Base-by-base conservation (phyloP, 2,797 vertebrate genomes). In the Melanotaenia nigrans region DNA sequence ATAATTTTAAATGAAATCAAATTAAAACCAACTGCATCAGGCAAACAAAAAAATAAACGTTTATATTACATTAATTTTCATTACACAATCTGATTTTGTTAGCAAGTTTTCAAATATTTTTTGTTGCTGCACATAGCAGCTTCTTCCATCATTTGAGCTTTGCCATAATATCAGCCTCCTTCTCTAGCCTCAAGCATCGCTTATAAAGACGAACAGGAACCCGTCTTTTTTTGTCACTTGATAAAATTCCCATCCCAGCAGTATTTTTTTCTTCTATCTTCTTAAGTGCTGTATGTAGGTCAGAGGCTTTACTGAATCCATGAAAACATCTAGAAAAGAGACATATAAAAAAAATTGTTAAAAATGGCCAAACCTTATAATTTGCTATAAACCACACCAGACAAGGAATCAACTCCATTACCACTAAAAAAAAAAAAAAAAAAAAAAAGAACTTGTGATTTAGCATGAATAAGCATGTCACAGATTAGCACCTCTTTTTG, bases 221-320 rank as follows among this genome's bases (percentile, higher is more conserved):
- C 69, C 81, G 80, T 91, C 87, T 87, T 83, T 84, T 92, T 75
- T 68, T 79, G 53, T 51, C 49, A 25, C 56, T 86, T 77, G 69
- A 75, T 80, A 80, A 71, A 68, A 85, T 80, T 81, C 45, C 77
- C 63, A 79, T 77, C 53, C 73, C 65, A 64, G 66, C 71, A 51
- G 66, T 67, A 65, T 71, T 69, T 85, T 82, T 89, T 71, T 62
- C 73, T 55, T 90, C 80, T 33, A 74, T 87, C 81, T 89, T 89
- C 82, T 83, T 89, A 70, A 93, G 85, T 63, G 82, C 82, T 83
- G 72, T 79, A 88, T 91, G 85, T 81, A 93, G 87, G 79, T 90
- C 89, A 85, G 76, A 85, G 57, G 88, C 89, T 90, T 90, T 77
- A 47, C 45, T 79, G 79, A 93, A 90, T 65, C 83, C 75, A 71